Conservation (phyloP, 2,113 vertebrate species). For the Pheucticus melanocephalus region DNA sequence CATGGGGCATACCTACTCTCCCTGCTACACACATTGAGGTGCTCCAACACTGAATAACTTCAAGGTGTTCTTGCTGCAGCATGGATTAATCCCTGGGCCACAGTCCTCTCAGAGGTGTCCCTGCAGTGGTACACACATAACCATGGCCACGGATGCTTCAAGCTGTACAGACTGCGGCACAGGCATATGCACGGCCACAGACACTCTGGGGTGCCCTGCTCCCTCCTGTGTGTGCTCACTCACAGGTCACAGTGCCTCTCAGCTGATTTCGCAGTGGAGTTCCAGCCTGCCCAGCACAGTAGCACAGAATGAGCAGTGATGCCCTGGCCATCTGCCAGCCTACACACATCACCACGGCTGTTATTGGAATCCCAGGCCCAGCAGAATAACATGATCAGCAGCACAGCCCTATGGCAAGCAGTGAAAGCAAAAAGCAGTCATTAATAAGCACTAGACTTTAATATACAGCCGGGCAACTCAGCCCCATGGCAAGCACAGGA, state of each 20-base stretch:
- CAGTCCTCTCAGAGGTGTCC: neutral
- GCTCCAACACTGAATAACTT: neutral
- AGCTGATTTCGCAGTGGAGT: neutral
- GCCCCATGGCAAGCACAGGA: neutral
- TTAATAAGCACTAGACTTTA: neutral
- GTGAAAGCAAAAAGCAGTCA: neutral
- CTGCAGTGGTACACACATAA: neutral
- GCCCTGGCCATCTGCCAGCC: neutral
- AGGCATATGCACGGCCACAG: neutral
- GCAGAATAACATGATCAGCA: neutral
- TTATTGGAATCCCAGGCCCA: neutral
- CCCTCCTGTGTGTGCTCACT: neutral
- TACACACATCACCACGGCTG: fast-evolving
- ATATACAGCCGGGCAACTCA: neutral
- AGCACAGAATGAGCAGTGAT: neutral
- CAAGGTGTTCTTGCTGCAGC: neutral
- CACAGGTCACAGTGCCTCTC: neutral
- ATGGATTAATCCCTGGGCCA: neutral
- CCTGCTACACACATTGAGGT: too few species aligned
- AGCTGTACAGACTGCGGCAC: too few species aligned
- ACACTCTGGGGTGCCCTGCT: neutral
- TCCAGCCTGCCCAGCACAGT: neutral
- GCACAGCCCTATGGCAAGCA: neutral
- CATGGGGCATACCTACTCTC: neutral
- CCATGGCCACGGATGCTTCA: neutral